Evolutionary conservation across 2,888 invertebrate species (phyloP).

Genomic region (Drosophila parthenogenetica): DNA sequence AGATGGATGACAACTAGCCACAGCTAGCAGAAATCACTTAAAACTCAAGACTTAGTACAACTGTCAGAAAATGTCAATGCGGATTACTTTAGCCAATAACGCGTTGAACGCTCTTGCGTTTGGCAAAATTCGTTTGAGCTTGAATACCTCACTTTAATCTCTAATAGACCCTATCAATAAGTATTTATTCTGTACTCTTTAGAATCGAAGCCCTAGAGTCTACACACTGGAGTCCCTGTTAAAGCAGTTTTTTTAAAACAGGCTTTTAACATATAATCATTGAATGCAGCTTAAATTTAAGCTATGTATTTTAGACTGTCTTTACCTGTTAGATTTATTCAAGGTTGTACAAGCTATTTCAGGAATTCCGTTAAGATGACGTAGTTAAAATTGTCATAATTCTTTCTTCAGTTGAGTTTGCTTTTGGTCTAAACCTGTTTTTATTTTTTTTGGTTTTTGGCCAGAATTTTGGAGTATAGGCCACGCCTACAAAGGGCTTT

Average conservation of each 20-base stretch:
- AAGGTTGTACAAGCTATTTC: too few species aligned
- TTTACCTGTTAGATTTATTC: too few species aligned
- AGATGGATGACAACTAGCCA: constrained; percentile 11
- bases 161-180: not conserved
- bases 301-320: too few species aligned
- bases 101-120: not conserved
- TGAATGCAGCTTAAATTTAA: too few species aligned
- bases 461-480: not conserved
- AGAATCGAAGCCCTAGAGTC: not conserved
- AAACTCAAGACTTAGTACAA: constrained; percentile 12
- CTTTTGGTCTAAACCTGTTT: constrained; percentile 16
- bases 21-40: constrained; percentile 11
- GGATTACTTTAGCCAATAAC: constrained; percentile 23
- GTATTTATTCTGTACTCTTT: too few species aligned
- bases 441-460: too few species aligned
- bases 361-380: too few species aligned
- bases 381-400: too few species aligned
- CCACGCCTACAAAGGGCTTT: constrained; percentile 34
- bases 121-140: not conserved
- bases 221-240: not conserved
- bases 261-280: not conserved
- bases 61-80: constrained; percentile 12
- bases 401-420: too few species aligned
- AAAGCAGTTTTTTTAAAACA: constrained; percentile 4
- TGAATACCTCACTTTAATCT: constrained; percentile 8